phyloP scores from a whole-genome alignment of 2,113 vertebrate genomes.

The Eublepharis macularius region DNA sequence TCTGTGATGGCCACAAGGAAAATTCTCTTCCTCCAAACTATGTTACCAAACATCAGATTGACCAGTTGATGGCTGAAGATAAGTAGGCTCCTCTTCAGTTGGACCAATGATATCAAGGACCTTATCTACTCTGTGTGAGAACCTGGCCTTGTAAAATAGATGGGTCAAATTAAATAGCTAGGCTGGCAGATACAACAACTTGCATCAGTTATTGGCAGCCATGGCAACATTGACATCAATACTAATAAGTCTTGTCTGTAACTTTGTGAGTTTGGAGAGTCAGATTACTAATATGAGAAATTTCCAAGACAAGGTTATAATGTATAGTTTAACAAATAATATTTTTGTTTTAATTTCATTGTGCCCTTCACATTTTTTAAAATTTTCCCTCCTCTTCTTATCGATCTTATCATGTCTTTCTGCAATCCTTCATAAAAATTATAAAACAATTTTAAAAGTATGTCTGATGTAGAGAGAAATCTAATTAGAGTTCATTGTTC shows the following conservation, averaged over 20 bases:
- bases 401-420: not conserved
- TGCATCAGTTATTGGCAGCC: not conserved
- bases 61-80: too few relatives aligned
- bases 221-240: not conserved
- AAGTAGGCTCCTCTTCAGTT: too few relatives aligned
- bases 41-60: too few relatives aligned
- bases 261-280: conserved; percentile 48
- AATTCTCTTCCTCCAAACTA: too few relatives aligned
- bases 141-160: too few relatives aligned
- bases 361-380: conserved; percentile 21
- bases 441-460: not conserved
- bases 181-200: not conserved
- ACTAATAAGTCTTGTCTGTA: not conserved
- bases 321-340: conserved; percentile 35
- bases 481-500: not conserved
- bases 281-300: conserved; percentile 30
- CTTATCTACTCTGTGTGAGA: too few relatives aligned
- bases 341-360: conserved; percentile 9
- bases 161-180: not conserved
- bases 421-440: conserved; percentile 23
- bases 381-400: conserved; percentile 32
- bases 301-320: conserved; percentile 48
- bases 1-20: too few relatives aligned
- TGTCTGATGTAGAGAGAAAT: not conserved
- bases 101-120: too few relatives aligned